Conservation (phyloP, 2,113 vertebrate genomes). For the Gallinago jamesoni region DNA sequence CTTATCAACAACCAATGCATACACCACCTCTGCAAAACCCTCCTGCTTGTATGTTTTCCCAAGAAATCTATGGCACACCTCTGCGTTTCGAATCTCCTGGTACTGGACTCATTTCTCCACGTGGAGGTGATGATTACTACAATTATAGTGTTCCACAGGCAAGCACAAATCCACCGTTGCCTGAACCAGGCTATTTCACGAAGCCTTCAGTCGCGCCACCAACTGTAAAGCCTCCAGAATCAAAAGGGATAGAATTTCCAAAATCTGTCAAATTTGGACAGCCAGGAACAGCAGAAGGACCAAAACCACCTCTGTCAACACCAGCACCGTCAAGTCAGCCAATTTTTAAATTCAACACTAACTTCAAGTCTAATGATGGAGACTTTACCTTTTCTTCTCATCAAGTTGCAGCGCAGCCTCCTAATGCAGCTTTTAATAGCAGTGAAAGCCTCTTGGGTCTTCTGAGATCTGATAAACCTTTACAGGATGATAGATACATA, state of each 20-base stretch:
- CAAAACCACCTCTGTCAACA: conserved; percentile 77
- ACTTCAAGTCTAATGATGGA: conserved; percentile 96
- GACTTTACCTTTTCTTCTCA: conserved; percentile 92
- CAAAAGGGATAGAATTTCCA: conserved; percentile 83
- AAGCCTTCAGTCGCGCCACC: conserved; percentile 80
- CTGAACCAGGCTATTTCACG: conserved; percentile 96
- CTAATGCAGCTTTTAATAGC: conserved; percentile 71
- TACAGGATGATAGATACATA: conserved; percentile 75
- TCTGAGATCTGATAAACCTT: conserved; percentile 86
- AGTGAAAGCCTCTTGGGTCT: conserved; percentile 90
- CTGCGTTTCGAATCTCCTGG: conserved; percentile 91
- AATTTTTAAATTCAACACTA: conserved; percentile 95
- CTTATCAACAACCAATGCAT: conserved; percentile 88
- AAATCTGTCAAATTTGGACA: conserved; percentile 83
- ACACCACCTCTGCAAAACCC: conserved; percentile 89
- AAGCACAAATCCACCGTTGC: conserved; percentile 87
- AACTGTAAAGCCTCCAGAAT: conserved; percentile 79
- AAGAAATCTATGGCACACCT: conserved; percentile 86
- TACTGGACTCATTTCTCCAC: conserved; percentile 88
- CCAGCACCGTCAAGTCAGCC: conserved; percentile 78
- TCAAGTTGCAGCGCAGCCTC: conserved; percentile 67
- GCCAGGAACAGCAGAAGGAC: conserved; percentile 76
- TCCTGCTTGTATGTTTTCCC: conserved; percentile 89
- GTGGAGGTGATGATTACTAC: conserved; percentile 89
- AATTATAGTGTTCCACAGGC: conserved; percentile 85